Conservation (phyloP, 1,140 invertebrate genomes). For the Pseudachorutes palmiensis region DNA sequence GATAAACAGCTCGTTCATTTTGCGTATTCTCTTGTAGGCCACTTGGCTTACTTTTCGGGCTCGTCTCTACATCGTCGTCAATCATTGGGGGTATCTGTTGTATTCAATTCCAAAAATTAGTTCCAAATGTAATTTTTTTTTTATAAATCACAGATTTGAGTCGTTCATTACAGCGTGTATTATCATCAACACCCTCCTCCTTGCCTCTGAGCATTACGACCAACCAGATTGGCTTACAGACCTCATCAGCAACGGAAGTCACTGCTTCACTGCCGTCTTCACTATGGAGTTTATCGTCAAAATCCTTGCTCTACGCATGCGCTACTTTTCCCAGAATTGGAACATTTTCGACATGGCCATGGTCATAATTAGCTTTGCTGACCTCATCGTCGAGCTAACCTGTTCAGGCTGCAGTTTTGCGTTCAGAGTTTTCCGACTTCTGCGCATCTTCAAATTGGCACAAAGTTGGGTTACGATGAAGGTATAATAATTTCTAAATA, state of each 20-base stretch:
- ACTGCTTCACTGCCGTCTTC: conserved; percentile 91
- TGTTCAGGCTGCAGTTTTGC: too few species aligned
- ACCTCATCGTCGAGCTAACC: conserved; percentile 80
- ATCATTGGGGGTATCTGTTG: too few species aligned
- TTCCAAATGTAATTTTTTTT: too few species aligned
- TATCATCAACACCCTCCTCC: conserved; percentile 76
- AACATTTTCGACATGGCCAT: conserved; percentile 92
- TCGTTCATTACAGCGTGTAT: conserved; percentile 80
- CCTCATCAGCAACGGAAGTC: conserved; percentile 83
- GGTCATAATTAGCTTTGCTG: conserved; percentile 60
- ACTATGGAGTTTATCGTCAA: conserved; percentile 86
- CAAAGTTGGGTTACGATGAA: conserved; percentile 93
- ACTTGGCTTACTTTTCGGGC: too few species aligned
- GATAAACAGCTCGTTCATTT: too few species aligned
- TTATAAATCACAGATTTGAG: too few species aligned
- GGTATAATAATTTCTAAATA: too few species aligned
- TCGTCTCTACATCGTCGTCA: conserved; percentile 2
- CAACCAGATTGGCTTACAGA: conserved; percentile 77
- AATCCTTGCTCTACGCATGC: conserved; percentile 78
- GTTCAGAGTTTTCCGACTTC: conserved; percentile 74
- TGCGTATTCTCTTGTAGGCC: too few species aligned
- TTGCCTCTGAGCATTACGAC: conserved; percentile 80
- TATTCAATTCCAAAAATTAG: too few species aligned
- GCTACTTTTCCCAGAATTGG: conserved; percentile 87
- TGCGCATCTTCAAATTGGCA: conserved; percentile 76